Evolutionary conservation across 2,113 vertebrate genomes (phyloP), one percentile per base, ranked within the genome.

Genomic region (Carettochelys insculpta): DNA sequence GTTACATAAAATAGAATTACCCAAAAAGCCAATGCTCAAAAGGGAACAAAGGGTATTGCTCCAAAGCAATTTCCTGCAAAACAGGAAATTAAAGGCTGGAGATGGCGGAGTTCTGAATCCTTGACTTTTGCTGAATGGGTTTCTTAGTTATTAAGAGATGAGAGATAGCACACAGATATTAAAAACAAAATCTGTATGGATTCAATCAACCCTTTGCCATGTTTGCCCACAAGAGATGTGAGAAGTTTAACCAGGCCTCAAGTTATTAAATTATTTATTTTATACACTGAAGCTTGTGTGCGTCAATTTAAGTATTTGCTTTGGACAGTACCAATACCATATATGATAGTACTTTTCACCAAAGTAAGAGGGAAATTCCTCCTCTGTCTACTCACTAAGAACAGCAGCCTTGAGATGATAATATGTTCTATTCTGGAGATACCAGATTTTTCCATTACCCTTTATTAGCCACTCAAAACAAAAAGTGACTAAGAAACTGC

Each of bases 31-130:
- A 93, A 86, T 75, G 94, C 83, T 84, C 89, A 50, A 51, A 83
- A 85, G 52, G 1, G 82, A 97, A 96, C 90, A 96, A 95, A 95
- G 94, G 96, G 93, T 80, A 92, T 89, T 96, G 90, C 87, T 97
- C 96, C 91, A 93, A 96, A 94, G 95, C 98, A 98, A 99, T 99
- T 98, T 99, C 99, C 99, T 98, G 98, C 94, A 80, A 34, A 90
- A 93, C 97, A 98, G 99, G 99, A 99, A 99, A 99, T 99, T 98
- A 99, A 99, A 99, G 94, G 83, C 95, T 92, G 61, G 96, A 97
- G 97, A 95, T 1, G n/a, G 2, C 85, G 4, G 48, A 88, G 95
- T 91, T 92, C 68, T 88, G 88, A 90, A 96, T 95, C 94, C 94
- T 93, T 94, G 79, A 81, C 94, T 91, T 95, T 81, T 90, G 90